phyloP scores from a whole-genome alignment of 2,888 invertebrate species.

The Argynnis bischoffii region DNA sequence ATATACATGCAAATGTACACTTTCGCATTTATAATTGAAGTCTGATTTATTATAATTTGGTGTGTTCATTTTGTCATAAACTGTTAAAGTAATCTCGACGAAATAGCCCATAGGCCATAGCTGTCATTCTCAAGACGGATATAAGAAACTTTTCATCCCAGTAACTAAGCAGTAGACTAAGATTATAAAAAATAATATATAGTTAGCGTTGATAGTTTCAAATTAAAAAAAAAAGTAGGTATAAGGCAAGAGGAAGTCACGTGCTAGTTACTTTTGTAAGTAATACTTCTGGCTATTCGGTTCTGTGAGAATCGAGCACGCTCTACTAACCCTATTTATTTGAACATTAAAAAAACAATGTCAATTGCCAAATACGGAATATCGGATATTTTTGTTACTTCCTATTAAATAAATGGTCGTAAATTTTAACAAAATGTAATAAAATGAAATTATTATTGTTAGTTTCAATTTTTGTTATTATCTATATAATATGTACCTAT shows the following conservation, averaged over 20 bases:
- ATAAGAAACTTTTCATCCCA: too few species aligned
- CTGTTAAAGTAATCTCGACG: too few species aligned
- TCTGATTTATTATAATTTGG: too few species aligned
- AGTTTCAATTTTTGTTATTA: too few species aligned
- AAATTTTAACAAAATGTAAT: background rate
- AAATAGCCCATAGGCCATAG: too few species aligned
- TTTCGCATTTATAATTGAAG: too few species aligned
- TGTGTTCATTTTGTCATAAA: too few species aligned
- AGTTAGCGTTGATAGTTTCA: background rate
- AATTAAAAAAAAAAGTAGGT: background rate
- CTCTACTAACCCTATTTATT: constrained; percentile 21
- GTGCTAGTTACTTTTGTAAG: constrained; percentile 16
- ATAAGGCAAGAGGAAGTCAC: constrained; percentile 19
- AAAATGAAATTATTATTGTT: background rate
- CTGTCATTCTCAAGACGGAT: too few species aligned
- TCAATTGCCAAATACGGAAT: constrained; percentile 20
- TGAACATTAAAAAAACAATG: constrained; percentile 17
- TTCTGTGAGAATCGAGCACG: constrained; percentile 16
- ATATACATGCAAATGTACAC: too few species aligned
- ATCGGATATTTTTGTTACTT: constrained; percentile 3
- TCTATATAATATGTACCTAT: too few species aligned
- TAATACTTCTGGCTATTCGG: constrained; percentile 11
- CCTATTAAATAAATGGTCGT: constrained; percentile 2
- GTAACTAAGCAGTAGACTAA: background rate
- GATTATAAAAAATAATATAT: background rate